These are phyloP conservation scores for Cecropterus lyciades DNA, from an alignment of 1,140 invertebrate species.

Conservation along the genomic window DNA sequence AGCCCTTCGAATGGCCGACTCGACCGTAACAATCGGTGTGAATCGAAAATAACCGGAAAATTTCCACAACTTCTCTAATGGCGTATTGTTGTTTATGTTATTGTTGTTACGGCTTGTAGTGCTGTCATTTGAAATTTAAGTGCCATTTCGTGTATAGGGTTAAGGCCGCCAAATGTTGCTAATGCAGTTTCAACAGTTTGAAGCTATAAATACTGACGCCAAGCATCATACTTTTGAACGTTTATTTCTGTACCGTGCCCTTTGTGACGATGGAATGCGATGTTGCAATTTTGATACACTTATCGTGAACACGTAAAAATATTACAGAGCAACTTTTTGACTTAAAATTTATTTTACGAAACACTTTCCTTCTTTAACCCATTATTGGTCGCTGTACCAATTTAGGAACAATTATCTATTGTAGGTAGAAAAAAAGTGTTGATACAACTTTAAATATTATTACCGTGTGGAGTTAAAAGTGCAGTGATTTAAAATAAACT, in stretches of 20 bases:
- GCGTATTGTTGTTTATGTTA: conserved; percentile 79
- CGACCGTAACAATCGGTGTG: conserved; percentile 75
- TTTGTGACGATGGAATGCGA: not conserved
- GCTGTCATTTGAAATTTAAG: conserved; percentile 64
- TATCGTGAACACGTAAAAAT: no score
- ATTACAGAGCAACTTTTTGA: no score
- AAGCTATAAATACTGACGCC: not conserved
- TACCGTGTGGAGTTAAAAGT: no score
- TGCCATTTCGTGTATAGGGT: conserved; percentile 47
- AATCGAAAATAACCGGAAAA: conserved; percentile 82
- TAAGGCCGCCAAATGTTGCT: conserved; percentile 45
- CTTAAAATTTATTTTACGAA: no score
- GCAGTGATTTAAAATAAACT: no score
- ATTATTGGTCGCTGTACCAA: no score
- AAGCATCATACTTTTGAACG: conserved; percentile 6
- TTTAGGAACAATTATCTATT: no score
- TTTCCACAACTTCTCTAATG: conserved; percentile 80
- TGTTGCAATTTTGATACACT: not conserved
- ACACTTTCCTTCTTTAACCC: no score
- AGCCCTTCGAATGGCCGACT: conserved; percentile 58
- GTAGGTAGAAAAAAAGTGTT: no score
- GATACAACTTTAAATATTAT: no score
- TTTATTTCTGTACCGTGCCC: conserved; percentile 5
- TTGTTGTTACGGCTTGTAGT: conserved; percentile 62
- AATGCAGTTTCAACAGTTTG: conserved; percentile 30